Evolutionary conservation across 1,140 invertebrate species (phyloP).

Genomic region (Camponotus vicinus): DNA sequence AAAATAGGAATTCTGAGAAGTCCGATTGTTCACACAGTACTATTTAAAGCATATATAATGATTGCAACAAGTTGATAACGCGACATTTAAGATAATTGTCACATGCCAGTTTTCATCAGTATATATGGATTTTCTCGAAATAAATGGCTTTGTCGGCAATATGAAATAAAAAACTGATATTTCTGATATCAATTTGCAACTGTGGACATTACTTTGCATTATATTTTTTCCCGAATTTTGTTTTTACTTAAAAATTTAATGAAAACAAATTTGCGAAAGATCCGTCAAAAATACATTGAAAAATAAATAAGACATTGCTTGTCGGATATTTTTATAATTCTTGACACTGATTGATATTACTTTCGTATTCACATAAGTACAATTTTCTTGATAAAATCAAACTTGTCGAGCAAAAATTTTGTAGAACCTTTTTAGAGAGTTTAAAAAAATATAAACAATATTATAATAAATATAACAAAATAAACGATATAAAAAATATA

Average conservation of each 20-base stretch:
- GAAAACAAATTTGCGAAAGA: slow-evolving; percentile 11
- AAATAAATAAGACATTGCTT: not conserved
- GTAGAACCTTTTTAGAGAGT: not conserved
- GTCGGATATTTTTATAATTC: slow-evolving; percentile 11
- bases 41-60: not conserved
- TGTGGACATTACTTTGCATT: slow-evolving; percentile 7
- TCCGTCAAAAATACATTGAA: not conserved
- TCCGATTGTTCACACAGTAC: not conserved
- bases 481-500: too few relatives aligned
- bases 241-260: slow-evolving; percentile 34
- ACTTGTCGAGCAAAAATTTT: not conserved
- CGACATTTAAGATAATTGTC: slow-evolving; percentile 1
- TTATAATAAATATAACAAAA: too few relatives aligned
- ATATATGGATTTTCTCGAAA: too few relatives aligned
- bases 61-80: not conserved
- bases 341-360: not conserved
- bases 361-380: not conserved
- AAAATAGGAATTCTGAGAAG: not conserved
- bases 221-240: slow-evolving; percentile 20
- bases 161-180: too few relatives aligned
- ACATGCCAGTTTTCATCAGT: too few relatives aligned
- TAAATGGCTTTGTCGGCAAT: too few relatives aligned
- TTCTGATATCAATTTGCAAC: not conserved
- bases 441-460: too few relatives aligned
- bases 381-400: slow-evolving; percentile 1